Base-by-base conservation (phyloP, 2,797 vertebrate species). In the Enteromius mattozi region DNA sequence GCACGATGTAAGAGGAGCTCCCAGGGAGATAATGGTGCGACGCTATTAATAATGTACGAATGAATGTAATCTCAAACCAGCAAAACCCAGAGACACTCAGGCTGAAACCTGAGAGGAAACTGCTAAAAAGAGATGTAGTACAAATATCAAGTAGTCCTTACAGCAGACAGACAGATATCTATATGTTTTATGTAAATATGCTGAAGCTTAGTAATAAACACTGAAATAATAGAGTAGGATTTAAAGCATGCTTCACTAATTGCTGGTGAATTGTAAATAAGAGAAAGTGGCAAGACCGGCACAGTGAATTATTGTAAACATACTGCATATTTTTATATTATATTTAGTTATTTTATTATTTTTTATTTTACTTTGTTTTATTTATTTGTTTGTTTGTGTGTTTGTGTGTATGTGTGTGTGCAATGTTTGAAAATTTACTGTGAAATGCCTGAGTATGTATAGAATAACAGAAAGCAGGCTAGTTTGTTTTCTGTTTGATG, bases 11-110 rank as follows among this genome's bases (percentile, higher is more conserved):
- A 95, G 92, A 82, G 88, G 94, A 95, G 92, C 93, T 91, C 87
- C 42, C 87, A 19, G 65, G 86, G 88, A 92, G 87, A 94, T 91
- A 94, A 94, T 93, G 87, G 92, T 92, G 87, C 91, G 89, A 90
- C 91, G 91, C 92, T 90, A 93, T 96, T 92, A 96, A 95, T 96
- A 95, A 94, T 95, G 90, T 86, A 96, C 89, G 91, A 93, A 92
- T 88, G 89, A 89, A 87, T 92, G 95, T 93, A 95, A 96, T 92
- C 87, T 88, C 93, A 95, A 91, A 94, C 94, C 92, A 87, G 84
- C 88, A 90, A 87, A 91, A 76, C 89, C 82, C 33, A 89, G 90
- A 91, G 93, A 93, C 92, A 92, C 83, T 17, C 82, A 87, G 91
- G 89, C 87, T 86, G 94, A 92, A 92, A 95, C 87, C 81, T 71